Evolutionary conservation across 2,113 vertebrate species (phyloP).

Genomic region (Mus musculus): GRCm39 chr17:60663001-60663500

Average conservation of each 20-base stretch:
- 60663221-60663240: neutral
- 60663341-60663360: neutral
- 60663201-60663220: neutral
- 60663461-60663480: neutral
- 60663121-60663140: neutral
- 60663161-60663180: neutral
- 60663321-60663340: slow-evolving; percentile 40
- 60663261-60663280: neutral
- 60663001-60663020: slow-evolving; percentile 48
- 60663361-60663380: neutral
- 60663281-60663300: neutral
- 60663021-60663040: slow-evolving; percentile 27
- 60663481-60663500: neutral
- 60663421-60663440: neutral
- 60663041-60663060: slow-evolving; percentile 30
- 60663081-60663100: neutral
- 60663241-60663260: neutral
- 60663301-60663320: neutral
- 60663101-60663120: neutral
- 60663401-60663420: slow-evolving; percentile 3
- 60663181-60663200: neutral
- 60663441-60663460: neutral
- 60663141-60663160: neutral
- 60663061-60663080: neutral
- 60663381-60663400: slow-evolving; percentile 17